phyloP scores from a whole-genome alignment of 2,888 invertebrate genomes.

The Nomada ruficornis region DNA sequence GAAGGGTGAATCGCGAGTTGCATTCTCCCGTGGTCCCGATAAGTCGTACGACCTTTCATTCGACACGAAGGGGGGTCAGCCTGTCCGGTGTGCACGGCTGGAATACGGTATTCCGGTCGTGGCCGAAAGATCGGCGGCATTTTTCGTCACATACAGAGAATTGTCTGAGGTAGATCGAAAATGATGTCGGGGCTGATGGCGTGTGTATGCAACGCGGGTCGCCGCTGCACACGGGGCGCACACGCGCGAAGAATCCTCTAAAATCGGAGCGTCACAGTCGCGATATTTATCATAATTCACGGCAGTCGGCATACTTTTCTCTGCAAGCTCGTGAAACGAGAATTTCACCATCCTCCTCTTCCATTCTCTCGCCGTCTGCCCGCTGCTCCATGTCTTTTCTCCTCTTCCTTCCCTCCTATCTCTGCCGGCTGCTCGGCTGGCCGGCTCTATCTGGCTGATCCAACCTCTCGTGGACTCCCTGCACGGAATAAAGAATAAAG shows the following conservation, averaged over 20 bases:
- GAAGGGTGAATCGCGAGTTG: constrained; percentile 43
- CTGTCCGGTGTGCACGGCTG: constrained; percentile 27
- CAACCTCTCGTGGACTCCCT: constrained; percentile 71
- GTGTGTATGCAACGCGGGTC: constrained; percentile 2
- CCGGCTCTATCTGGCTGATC: constrained; percentile 70
- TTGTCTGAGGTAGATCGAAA: constrained; percentile 42
- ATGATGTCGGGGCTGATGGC: constrained; percentile 47
- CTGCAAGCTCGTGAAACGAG: constrained; percentile 55
- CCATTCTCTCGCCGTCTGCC: constrained; percentile 27
- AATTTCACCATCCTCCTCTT: constrained; percentile 45
- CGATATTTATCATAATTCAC: constrained; percentile 81
- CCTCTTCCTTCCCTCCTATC: constrained; percentile 41
- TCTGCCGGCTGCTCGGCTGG: constrained; percentile 40
- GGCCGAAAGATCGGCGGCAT: constrained; percentile 34
- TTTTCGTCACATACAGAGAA: constrained; percentile 59
- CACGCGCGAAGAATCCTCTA: constrained; percentile 39
- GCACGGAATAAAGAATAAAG: constrained; percentile 80
- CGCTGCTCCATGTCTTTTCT: constrained; percentile 1
- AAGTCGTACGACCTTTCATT: constrained; percentile 48
- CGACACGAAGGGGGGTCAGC: constrained; percentile 54
- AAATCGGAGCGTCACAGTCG: constrained; percentile 76
- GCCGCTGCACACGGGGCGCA: not conserved
- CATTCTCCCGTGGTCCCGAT: constrained; percentile 32
- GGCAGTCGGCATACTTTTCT: constrained; percentile 73
- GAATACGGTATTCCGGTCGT: constrained; percentile 53